Percentiles rank a stretch among this genome's conserved stretches.
Conservation (phyloP, 1,140 invertebrate genomes). For the Stegodyphus mimosarum region DNA sequence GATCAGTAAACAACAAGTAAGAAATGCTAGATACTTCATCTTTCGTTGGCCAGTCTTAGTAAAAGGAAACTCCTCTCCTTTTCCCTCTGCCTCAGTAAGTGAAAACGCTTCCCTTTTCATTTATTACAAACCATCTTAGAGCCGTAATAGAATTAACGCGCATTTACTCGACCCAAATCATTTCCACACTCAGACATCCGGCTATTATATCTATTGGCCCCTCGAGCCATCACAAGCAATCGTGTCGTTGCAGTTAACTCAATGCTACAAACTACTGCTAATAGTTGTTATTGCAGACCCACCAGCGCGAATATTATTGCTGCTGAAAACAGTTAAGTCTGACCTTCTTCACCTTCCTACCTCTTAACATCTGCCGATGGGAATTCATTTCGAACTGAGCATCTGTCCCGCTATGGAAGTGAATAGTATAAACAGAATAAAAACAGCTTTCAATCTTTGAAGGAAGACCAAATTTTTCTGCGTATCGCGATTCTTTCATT, state of each 20-base stretch:
- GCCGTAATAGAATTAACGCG: conserved; percentile 19
- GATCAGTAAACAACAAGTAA: no score
- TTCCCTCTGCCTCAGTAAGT: no score
- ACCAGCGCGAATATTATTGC: conserved; percentile 29
- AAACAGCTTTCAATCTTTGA: neutral
- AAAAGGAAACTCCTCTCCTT: no score
- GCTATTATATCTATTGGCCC: conserved; percentile 28
- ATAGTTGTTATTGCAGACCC: conserved; percentile 41
- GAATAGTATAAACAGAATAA: neutral
- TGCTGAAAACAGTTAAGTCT: conserved; percentile 17
- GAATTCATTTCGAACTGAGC: neutral
- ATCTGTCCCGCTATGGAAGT: neutral
- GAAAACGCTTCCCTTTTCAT: no score
- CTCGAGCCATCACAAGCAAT: conserved; percentile 9
- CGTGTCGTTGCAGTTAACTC: conserved; percentile 3
- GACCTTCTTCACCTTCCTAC: conserved; percentile 18
- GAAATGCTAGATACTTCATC: no score
- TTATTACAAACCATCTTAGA: neutral
- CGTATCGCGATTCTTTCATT: no score
- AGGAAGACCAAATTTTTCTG: neutral
- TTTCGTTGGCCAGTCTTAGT: no score
- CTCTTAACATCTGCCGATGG: conserved; percentile 15
- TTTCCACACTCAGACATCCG: conserved; percentile 30
- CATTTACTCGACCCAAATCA: neutral
- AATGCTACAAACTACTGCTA: conserved; percentile 27